Percentiles rank a stretch among this genome's conserved stretches.
phyloP scores from a whole-genome alignment of 2,888 invertebrate species.

The Lepas anatifera region DNA sequence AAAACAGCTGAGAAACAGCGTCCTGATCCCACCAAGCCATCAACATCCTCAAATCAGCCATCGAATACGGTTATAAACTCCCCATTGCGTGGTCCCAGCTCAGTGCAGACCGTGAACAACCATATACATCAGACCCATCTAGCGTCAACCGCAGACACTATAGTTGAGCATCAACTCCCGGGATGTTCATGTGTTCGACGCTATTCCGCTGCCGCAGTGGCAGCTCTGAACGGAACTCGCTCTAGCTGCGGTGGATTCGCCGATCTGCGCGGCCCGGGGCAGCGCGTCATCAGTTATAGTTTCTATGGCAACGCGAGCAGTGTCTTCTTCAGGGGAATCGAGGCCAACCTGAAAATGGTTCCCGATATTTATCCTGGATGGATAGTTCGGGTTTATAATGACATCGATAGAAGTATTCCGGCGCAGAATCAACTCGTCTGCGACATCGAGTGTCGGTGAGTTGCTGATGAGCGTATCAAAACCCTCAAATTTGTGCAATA shows the following conservation, averaged over 20 bases:
- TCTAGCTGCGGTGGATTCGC: background rate
- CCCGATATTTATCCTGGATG: slow-evolving; percentile 16
- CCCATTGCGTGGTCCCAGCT: too few species aligned
- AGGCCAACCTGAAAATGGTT: slow-evolving; percentile 7
- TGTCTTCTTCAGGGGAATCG: slow-evolving; percentile 17
- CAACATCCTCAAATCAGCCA: too few species aligned
- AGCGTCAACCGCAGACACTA: too few species aligned
- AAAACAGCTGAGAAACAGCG: too few species aligned
- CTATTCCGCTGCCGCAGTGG: background rate
- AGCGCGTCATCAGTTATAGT: slow-evolving; percentile 15
- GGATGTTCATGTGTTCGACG: background rate
- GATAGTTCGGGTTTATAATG: slow-evolving; percentile 3
- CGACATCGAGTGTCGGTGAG: background rate
- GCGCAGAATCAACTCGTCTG: background rate
- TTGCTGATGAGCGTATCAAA: too few species aligned
- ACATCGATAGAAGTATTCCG: background rate
- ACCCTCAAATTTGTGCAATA: too few species aligned
- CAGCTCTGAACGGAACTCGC: background rate
- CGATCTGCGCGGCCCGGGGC: slow-evolving; percentile 10
- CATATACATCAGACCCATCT: too few species aligned
- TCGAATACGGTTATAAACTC: too few species aligned
- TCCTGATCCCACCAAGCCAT: too few species aligned
- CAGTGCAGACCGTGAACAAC: too few species aligned
- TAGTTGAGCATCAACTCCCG: background rate
- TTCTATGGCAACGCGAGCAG: slow-evolving; percentile 17